Percentiles rank a stretch among this genome's conserved stretches.
Evolutionary conservation across 2,797 vertebrate genomes (phyloP).

Genomic region (Linurgus olivaceus): DNA sequence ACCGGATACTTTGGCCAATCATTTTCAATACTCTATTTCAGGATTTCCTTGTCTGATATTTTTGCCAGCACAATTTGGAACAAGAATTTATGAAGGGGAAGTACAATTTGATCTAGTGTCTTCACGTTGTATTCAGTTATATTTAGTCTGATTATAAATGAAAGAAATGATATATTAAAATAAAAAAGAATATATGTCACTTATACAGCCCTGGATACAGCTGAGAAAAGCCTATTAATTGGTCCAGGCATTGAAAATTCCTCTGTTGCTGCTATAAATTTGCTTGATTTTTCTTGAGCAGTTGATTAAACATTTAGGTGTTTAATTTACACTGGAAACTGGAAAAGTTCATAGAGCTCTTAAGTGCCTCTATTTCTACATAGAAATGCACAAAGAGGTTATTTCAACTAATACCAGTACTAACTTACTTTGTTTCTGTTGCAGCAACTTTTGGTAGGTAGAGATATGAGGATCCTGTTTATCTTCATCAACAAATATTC

Average conservation of each 20-base stretch:
- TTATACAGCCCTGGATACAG: not conserved
- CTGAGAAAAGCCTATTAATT: not conserved
- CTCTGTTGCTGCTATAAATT: not conserved
- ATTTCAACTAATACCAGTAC: not conserved
- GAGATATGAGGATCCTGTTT: not conserved
- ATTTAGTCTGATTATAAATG: slow-evolving; percentile 1
- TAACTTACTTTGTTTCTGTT: not conserved
- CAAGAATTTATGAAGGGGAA: not conserved
- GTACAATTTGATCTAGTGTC: not conserved
- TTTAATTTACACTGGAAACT: not conserved
- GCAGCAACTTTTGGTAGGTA: not conserved
- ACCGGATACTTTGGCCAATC: not conserved
- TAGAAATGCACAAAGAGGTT: not conserved
- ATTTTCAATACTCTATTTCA: not conserved
- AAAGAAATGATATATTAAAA: not conserved
- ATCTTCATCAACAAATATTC: not conserved
- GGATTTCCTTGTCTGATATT: not conserved
- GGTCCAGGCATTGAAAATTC: not conserved
- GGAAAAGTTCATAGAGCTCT: not conserved
- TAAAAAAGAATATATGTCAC: not conserved
- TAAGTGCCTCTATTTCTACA: not conserved
- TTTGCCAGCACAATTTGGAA: not conserved
- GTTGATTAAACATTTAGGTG: not conserved
- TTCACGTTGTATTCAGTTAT: not conserved
- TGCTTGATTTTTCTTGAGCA: not conserved